A percentile compares a stretch with the other conserved stretches of the same genome.
phyloP scores from a whole-genome alignment of 2,113 vertebrate species.

The Brachirus orientalis region DNA sequence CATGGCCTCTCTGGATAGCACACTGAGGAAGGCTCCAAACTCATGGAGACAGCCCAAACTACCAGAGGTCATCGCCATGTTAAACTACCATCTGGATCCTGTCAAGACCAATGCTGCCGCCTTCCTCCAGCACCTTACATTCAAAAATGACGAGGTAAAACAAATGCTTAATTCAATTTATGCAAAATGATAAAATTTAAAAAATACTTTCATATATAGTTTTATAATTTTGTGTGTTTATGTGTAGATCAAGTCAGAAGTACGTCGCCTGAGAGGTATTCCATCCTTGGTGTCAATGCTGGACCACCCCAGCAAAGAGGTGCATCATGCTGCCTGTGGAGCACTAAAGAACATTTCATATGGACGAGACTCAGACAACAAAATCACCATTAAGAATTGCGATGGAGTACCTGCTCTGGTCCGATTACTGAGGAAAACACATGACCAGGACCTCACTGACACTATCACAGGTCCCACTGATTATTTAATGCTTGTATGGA shows the following conservation, averaged over 20 bases:
- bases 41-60: constrained; percentile 95
- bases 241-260: constrained; percentile 91
- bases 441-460: constrained; percentile 92
- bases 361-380: constrained; percentile 93
- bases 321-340: constrained; percentile 93
- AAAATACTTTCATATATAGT: background rate
- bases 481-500: background rate
- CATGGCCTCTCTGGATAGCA: constrained; percentile 94
- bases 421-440: constrained; percentile 90
- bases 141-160: constrained; percentile 91
- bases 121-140: constrained; percentile 96
- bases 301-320: constrained; percentile 94
- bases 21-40: constrained; percentile 87
- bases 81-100: constrained; percentile 92
- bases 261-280: constrained; percentile 94
- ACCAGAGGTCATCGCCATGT: constrained; percentile 96
- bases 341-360: constrained; percentile 98
- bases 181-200: background rate
- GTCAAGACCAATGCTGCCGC: constrained; percentile 96
- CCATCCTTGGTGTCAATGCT: constrained; percentile 93
- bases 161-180: background rate
- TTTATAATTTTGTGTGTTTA: background rate
- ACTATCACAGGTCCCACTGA: constrained; percentile 91
- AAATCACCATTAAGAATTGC: constrained; percentile 98
- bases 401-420: constrained; percentile 92